phyloP scores from a whole-genome alignment of 2,797 vertebrate species.

The Gymnothorax reevesii region DNA sequence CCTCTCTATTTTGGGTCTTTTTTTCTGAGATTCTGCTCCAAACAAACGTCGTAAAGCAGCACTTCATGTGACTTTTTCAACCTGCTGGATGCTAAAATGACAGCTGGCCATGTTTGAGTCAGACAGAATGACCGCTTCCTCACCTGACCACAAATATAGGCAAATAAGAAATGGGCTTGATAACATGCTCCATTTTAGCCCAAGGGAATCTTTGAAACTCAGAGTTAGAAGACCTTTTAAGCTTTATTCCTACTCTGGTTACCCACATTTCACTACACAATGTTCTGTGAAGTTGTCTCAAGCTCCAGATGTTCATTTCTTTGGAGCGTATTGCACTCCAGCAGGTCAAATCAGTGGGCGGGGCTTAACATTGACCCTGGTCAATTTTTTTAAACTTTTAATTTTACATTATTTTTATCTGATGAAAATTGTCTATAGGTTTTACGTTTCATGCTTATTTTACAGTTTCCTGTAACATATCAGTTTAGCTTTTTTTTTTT shows the following conservation, averaged over 20 bases:
- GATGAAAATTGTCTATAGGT: neutral
- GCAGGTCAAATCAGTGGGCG: neutral
- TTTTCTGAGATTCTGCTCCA: neutral
- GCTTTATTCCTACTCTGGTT: constrained; percentile 76
- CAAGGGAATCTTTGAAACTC: constrained; percentile 65
- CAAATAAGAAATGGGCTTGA: constrained; percentile 27
- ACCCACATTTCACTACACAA: constrained; percentile 73
- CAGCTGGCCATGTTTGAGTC: constrained; percentile 23
- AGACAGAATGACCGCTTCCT: constrained; percentile 23
- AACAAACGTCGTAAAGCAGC: neutral
- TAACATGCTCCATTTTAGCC: constrained; percentile 22
- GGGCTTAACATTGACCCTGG: neutral
- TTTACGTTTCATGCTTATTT: neutral
- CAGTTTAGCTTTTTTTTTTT: neutral
- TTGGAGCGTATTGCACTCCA: constrained; percentile 26
- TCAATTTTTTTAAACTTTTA: neutral
- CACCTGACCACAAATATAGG: constrained; percentile 21
- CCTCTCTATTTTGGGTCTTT: neutral
- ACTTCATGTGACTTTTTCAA: constrained; percentile 27
- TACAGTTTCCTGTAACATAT: neutral
- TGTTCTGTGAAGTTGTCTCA: constrained; percentile 79
- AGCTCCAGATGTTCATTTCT: constrained; percentile 69
- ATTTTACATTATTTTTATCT: neutral
- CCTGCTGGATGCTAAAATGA: constrained; percentile 16
- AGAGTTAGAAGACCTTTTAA: constrained; percentile 70